Evolutionary conservation across 2,113 vertebrate species (phyloP).

Genomic region (Thalassoma bifasciatum): DNA sequence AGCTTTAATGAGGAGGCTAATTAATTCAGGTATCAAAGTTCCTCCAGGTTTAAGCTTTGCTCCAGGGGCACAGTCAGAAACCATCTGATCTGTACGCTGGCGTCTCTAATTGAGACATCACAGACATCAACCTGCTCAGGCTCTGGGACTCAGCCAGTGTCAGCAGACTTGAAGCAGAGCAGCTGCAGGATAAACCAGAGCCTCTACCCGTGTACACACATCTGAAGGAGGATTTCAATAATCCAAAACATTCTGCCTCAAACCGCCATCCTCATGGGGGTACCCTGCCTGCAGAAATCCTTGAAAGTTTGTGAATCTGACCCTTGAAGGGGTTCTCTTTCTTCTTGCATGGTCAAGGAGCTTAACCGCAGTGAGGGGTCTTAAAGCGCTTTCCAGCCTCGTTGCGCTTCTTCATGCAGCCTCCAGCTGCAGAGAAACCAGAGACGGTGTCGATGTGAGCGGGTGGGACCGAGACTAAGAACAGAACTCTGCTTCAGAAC

Average conservation of each 20-base stretch:
- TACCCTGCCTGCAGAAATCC: neutral
- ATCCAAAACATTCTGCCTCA: neutral
- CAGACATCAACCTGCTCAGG: neutral
- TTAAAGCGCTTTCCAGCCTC: neutral
- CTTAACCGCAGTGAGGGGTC: neutral
- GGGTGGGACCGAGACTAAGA: neutral
- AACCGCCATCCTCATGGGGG: neutral
- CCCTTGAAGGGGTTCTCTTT: neutral
- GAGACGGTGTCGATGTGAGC: neutral
- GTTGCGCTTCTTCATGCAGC: neutral
- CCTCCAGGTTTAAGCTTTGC: too few species aligned
- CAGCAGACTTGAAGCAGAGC: neutral
- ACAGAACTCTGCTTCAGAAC: neutral
- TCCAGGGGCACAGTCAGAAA: too few species aligned
- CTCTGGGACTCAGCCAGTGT: neutral
- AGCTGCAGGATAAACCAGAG: conserved; percentile 4
- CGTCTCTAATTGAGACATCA: too few species aligned
- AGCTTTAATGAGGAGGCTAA: too few species aligned
- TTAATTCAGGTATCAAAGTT: too few species aligned
- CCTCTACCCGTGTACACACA: neutral
- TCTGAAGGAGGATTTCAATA: conserved; percentile 27
- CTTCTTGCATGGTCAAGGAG: neutral
- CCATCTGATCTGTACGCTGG: too few species aligned
- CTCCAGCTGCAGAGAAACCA: neutral
- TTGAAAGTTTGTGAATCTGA: conserved; percentile 7